These are phyloP conservation scores for Microcebus lehilahytsara DNA, from an alignment of 2,113 vertebrate species.

Conservation along the genomic window DNA sequence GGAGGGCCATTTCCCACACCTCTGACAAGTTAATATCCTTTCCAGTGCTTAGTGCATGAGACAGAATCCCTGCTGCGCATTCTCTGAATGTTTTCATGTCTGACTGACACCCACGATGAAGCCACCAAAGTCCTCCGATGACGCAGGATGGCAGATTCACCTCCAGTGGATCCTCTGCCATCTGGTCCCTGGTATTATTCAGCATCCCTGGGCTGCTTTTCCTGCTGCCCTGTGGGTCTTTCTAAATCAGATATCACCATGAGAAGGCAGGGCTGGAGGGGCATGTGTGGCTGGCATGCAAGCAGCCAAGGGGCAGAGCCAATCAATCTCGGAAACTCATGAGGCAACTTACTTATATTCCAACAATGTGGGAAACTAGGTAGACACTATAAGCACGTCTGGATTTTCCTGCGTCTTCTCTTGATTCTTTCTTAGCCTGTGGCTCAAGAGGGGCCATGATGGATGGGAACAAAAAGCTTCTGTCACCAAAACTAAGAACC, in stretches of 20 bases:
- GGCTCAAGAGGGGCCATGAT: not conserved
- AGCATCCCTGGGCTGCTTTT: not conserved
- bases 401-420: not conserved
- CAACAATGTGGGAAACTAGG: not conserved
- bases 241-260: not conserved
- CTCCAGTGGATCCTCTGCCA: fast-evolving
- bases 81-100: not conserved
- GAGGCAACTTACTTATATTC: not conserved
- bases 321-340: constrained; percentile 27
- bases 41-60: not conserved
- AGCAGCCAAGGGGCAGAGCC: not conserved
- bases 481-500: not conserved
- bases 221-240: not conserved
- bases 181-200: not conserved
- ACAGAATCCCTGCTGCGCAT: not conserved
- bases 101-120: not conserved
- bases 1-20: not conserved
- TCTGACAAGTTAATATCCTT: constrained; percentile 1
- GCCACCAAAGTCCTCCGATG: not conserved
- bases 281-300: not conserved
- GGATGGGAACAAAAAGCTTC: not conserved
- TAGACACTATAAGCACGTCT: not conserved
- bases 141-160: not conserved
- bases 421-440: not conserved
- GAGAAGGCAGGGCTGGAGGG: not conserved